phyloP scores from a whole-genome alignment of 2,888 invertebrate genomes.

The Nomada flava region DNA sequence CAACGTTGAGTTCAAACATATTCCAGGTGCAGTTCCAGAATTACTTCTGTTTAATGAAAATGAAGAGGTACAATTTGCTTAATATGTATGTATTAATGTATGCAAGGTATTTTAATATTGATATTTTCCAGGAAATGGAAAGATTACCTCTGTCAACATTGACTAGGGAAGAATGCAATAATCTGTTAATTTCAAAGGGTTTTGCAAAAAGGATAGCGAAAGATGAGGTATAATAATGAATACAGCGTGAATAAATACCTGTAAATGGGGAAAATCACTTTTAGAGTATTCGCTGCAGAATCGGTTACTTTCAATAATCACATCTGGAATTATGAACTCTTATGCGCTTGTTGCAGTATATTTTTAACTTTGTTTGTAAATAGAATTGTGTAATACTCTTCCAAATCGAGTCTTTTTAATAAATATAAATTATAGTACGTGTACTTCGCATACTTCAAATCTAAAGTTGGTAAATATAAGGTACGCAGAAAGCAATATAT shows the following conservation, averaged over 20 bases:
- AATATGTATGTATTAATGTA: neutral
- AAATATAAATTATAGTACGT: conserved; percentile 5
- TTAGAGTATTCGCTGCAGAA: conserved; percentile 16
- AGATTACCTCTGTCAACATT: conserved; percentile 86
- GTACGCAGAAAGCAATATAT: conserved; percentile 16
- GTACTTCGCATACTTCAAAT: conserved; percentile 11
- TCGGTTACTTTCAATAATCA: neutral
- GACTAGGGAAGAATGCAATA: conserved; percentile 88
- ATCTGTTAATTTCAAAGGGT: conserved; percentile 87
- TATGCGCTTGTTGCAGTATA: neutral
- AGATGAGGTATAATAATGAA: conserved; percentile 84
- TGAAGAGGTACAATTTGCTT: conserved; percentile 83
- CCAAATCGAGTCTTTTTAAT: conserved; percentile 19
- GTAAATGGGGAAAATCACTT: conserved; percentile 32
- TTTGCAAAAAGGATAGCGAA: conserved; percentile 85
- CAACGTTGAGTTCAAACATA: conserved; percentile 87
- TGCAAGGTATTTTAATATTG: conserved; percentile 4
- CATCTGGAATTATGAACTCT: neutral
- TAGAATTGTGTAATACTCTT: conserved; percentile 19
- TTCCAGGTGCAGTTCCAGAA: conserved; percentile 88
- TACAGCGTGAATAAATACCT: conserved; percentile 21
- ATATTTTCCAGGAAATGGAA: conserved; percentile 86
- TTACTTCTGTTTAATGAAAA: conserved; percentile 86
- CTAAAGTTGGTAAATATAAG: neutral
- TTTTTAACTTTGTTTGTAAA: conserved; percentile 42